phyloP scores from a whole-genome alignment of 1,140 invertebrate genomes.

The Monochamus saltuarius region DNA sequence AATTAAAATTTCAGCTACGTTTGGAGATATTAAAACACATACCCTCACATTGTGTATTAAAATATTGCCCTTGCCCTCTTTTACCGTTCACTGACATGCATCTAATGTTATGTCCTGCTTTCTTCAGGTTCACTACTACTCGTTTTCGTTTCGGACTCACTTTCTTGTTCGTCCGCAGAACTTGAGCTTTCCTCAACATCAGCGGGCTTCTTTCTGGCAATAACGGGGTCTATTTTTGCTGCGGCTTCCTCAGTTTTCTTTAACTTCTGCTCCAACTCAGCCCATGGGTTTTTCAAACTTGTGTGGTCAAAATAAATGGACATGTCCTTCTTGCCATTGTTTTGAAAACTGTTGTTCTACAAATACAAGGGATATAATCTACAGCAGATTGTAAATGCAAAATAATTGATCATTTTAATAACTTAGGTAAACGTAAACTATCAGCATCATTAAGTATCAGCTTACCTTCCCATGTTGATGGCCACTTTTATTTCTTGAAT shows the following conservation, averaged over 20 bases:
- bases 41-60: too few relatives aligned
- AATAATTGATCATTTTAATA: too few relatives aligned
- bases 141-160: background rate
- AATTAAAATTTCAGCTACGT: too few relatives aligned
- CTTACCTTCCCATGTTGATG: too few relatives aligned
- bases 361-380: too few relatives aligned
- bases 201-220: too few relatives aligned
- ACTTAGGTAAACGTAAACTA: too few relatives aligned
- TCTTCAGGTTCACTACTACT: conserved; percentile 13
- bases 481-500: too few relatives aligned
- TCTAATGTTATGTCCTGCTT: background rate
- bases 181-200: background rate
- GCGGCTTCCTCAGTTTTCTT: conserved; percentile 13
- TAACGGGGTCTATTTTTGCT: background rate
- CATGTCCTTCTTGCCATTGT: conserved; percentile 13
- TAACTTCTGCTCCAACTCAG: conserved; percentile 20
- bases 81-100: background rate
- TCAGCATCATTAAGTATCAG: too few relatives aligned
- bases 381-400: too few relatives aligned
- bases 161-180: background rate
- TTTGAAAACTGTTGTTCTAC: too few relatives aligned
- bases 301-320: conserved; percentile 22
- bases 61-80: background rate
- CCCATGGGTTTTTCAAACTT: conserved; percentile 24
- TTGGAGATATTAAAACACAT: too few relatives aligned